Evolutionary conservation across 2,888 invertebrate genomes (phyloP), one percentile per base, ranked within the genome.

Genomic region (Thyatira batis): DNA sequence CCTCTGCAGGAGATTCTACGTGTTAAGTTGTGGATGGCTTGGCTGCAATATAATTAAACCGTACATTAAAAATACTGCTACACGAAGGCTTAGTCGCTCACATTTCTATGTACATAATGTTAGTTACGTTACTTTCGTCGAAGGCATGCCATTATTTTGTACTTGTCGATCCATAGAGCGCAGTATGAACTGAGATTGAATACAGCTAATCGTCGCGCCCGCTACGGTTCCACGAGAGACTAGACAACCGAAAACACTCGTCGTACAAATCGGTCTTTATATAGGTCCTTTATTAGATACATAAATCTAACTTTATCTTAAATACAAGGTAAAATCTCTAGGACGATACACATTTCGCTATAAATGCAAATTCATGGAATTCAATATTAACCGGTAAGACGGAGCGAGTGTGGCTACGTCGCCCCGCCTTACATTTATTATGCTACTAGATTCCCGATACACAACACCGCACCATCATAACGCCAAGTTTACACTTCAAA

Each of bases 301-400:
- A 76, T 80, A 84, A 71, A 81, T 80, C 85, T 89, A 85, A 84
- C 71, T 79, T 76, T 85, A 87, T 82, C 88, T 89, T 88, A 90
- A 87, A 86, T 84, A 87, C 82, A 86, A 85, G 85, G 87, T 88
- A 87, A 87, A 89, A 89, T 89, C 89, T 91, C 88, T 90, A 91
- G 87, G 85, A 90, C 89, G 84, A 89, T 85, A 90, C 82, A 87
- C 88, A 88, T 88, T 89, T 90, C 87, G 85, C 84, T 89, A 89
- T 89, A 91, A 91, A 92, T 92, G 92, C 92, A 92, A 91, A 91
- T 92, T 92, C 91, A 91, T 89, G 91, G 91, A 92, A 92, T 92
- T 91, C 90, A 91, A 89, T 85, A 88, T 84, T 78, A 84, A 78
- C 69, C 73, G 74, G 80, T 88, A 90, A 89, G 89, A 80, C 85